Evolutionary conservation across 53 echinoderm and acorn worm genomes (phyloP), one percentile per base, ranked within the genome.

Genomic region (Paracentrotus lividus): DNA sequence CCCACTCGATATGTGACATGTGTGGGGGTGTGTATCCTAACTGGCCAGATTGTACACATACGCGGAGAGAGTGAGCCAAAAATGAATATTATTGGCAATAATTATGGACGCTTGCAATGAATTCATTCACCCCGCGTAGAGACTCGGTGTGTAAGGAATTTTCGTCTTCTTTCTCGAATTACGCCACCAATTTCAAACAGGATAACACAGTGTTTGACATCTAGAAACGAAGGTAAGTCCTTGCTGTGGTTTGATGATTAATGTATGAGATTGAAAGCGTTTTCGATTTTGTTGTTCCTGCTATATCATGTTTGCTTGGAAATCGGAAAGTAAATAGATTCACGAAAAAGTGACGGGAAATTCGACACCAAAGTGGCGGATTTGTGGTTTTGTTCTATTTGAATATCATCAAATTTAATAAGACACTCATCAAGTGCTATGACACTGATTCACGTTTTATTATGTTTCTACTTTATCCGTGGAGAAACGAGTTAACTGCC

Each of bases 41-140:
- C 72, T 21, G 72, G 72, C 36, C 40, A 32, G 72, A 72, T 72
- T n/a, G 32, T 40, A 72, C 12, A 72, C 72, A 72, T 12, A 64
- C 21, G 32, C 36, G 36, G 40, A 20, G 72, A 72, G 72, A 29
- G 64, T 64, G 64, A 27, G 27, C 31, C 7, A 31, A 72, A 72
- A 72, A 72, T 72, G 72, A 72, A 72, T 72, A 38, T 72, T 72
- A 72, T 72, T 72, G 36, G 72, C 16, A 72, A 72, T 72, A 72
- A 72, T 72, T 72, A n/a, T n/a, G 72, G 72, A 72, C 72, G 36
- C 72, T 72, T 72, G 72, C 72, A 72, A 18, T 10, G 72, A 15
- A 21, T 40, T 72, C 9, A 72, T 72, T 40, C 36, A 18, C 72
- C 18, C 72, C 72, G 36, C 36, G 36, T 38, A 40, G 72, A 72